These are phyloP conservation scores for Pseudomyrmex dendroicus DNA, from an alignment of 1,140 invertebrate genomes.

Conservation along the genomic window DNA sequence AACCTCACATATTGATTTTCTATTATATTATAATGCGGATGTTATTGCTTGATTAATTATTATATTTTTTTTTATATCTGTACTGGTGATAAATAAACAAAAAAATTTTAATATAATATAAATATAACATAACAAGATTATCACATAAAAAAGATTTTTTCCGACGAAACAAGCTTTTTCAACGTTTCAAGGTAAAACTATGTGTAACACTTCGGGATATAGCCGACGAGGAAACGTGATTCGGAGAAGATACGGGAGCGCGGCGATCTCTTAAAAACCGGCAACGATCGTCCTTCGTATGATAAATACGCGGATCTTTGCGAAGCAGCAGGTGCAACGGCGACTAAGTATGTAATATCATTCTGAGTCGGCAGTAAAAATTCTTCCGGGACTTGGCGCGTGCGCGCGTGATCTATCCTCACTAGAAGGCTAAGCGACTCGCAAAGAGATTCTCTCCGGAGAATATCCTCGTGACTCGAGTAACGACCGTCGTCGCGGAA, in stretches of 20 bases:
- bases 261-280: constrained; percentile 52
- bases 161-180: neutral
- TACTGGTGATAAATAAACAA: neutral
- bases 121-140: neutral
- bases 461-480: constrained; percentile 32
- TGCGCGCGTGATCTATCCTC: constrained; percentile 49
- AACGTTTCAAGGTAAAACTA: constrained; percentile 20
- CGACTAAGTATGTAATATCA: constrained; percentile 61
- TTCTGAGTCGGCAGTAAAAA: constrained; percentile 54
- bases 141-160: neutral
- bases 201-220: neutral
- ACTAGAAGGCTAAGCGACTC: constrained; percentile 50
- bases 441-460: constrained; percentile 50
- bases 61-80: neutral
- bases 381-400: constrained; percentile 37
- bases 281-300: constrained; percentile 42
- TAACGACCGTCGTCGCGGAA: constrained; percentile 43
- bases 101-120: neutral
- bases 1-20: constrained; percentile 2
- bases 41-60: neutral
- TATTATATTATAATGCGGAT: constrained; percentile 12
- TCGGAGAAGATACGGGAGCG: constrained; percentile 11
- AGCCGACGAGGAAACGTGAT: neutral
- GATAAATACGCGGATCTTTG: constrained; percentile 47
- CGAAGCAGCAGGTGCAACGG: constrained; percentile 51